These are phyloP conservation scores for Drosophila rhopaloa DNA, from an alignment of 1,140 invertebrate genomes.

Conservation along the genomic window DNA sequence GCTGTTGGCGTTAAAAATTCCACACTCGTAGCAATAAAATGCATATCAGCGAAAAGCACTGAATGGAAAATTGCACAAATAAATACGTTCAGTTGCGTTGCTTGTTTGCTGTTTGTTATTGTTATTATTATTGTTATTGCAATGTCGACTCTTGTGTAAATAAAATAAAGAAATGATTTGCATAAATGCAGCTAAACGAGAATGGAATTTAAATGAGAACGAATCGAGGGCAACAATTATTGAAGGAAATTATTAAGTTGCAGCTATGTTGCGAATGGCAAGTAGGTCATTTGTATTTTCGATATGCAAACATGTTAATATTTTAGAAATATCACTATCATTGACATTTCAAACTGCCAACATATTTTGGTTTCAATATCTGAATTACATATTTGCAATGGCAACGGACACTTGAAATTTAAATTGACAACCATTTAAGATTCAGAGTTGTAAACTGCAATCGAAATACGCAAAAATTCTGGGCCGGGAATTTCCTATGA, in stretches of 20 bases:
- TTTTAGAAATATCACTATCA: slow-evolving; percentile 8
- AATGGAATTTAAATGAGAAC: slow-evolving; percentile 48
- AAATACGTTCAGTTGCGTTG: slow-evolving; percentile 48
- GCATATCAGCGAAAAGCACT: slow-evolving; percentile 18
- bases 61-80: slow-evolving; percentile 51
- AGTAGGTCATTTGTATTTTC: slow-evolving; percentile 5
- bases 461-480: slow-evolving; percentile 1
- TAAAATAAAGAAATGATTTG: slow-evolving; percentile 47
- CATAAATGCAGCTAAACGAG: slow-evolving; percentile 33
- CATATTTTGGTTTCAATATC: too few species aligned
- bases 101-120: slow-evolving; percentile 11
- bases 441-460: slow-evolving; percentile 7
- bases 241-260: slow-evolving; percentile 2
- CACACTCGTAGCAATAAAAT: slow-evolving; percentile 24
- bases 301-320: slow-evolving; percentile 13
- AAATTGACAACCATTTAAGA: not conserved
- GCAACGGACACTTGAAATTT: slow-evolving; percentile 3
- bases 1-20: slow-evolving; percentile 21
- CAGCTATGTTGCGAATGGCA: slow-evolving; percentile 10
- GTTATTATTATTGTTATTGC: slow-evolving; percentile 35
- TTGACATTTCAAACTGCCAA: not conserved
- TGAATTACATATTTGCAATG: not conserved
- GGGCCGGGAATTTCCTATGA: slow-evolving; percentile 8
- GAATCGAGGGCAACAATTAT: slow-evolving; percentile 12
- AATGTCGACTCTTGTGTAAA: slow-evolving; percentile 49